Evolutionary conservation across 2,888 invertebrate genomes (phyloP).

Genomic region (Pollenia angustigena): DNA sequence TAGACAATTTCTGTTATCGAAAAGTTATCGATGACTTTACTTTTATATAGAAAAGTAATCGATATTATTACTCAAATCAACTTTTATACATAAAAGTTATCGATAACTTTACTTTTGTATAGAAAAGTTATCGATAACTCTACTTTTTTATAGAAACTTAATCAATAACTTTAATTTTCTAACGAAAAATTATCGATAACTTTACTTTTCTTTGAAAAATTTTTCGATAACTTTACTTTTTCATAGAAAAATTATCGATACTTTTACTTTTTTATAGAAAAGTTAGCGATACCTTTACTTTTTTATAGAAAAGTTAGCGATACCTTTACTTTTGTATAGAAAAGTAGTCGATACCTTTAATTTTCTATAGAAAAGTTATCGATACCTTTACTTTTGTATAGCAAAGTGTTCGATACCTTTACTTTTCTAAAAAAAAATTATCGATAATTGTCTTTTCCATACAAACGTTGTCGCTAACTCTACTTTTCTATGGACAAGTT

Average conservation of each 20-base stretch:
- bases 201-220: not conserved
- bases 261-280: not conserved
- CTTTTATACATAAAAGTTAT: not conserved
- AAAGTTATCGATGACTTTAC: too few species aligned
- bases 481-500: not conserved
- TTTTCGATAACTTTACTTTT: not conserved
- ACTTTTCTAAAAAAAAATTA: not conserved
- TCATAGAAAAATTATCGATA: not conserved
- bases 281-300: too few species aligned
- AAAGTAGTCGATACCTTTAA: too few species aligned
- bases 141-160: not conserved
- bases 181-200: not conserved
- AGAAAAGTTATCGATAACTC: not conserved
- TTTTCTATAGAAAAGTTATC: not conserved
- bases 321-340: not conserved
- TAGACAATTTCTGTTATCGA: too few species aligned
- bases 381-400: not conserved
- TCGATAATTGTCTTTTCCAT: too few species aligned
- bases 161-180: not conserved
- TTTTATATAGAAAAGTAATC: too few species aligned
- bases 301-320: not conserved
- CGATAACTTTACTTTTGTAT: constrained; percentile 1
- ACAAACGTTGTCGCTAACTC: not conserved
- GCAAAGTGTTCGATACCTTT: not conserved
- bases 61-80: too few species aligned